A percentile compares a stretch with the other conserved stretches of the same genome.
Conservation (phyloP, 2,797 vertebrate genomes). For the Coranthus polyacanthus region DNA sequence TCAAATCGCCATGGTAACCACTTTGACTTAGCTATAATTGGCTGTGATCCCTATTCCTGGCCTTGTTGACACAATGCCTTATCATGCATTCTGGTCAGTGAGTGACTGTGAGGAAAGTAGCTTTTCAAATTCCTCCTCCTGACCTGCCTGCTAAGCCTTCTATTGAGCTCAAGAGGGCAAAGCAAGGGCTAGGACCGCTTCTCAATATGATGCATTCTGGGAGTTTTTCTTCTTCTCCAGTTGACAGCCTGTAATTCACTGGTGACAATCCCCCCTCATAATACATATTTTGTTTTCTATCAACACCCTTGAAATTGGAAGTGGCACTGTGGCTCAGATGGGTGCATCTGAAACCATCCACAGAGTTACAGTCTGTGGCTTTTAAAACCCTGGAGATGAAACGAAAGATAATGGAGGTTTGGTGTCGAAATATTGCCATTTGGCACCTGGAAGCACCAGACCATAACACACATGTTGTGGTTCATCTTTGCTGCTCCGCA, state of each 20-base stretch:
- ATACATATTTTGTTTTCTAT: slow-evolving; percentile 85
- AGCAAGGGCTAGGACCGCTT: slow-evolving; percentile 63
- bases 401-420: slow-evolving; percentile 66
- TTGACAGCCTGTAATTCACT: slow-evolving; percentile 78
- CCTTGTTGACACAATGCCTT: slow-evolving; percentile 90
- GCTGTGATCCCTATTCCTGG: slow-evolving; percentile 87
- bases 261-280: slow-evolving; percentile 72
- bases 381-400: slow-evolving; percentile 72
- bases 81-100: slow-evolving; percentile 92
- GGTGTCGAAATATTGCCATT: slow-evolving; percentile 59
- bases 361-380: slow-evolving; percentile 56
- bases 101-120: slow-evolving; percentile 85
- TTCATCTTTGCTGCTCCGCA: slow-evolving; percentile 44
- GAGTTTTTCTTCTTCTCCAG: slow-evolving; percentile 57
- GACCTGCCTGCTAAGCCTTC: slow-evolving; percentile 84
- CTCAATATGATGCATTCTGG: slow-evolving; percentile 78
- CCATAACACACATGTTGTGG: slow-evolving; percentile 52
- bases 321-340: slow-evolving; percentile 69
- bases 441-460: slow-evolving; percentile 53
- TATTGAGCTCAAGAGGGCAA: slow-evolving; percentile 83
- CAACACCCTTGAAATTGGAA: slow-evolving; percentile 81
- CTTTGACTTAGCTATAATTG: slow-evolving; percentile 88
- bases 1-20: slow-evolving; percentile 90
- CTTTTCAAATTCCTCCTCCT: slow-evolving; percentile 87
- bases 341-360: slow-evolving; percentile 60